Evolutionary conservation across 2,113 vertebrate genomes (phyloP).

Genomic region (Prunella himalayana): DNA sequence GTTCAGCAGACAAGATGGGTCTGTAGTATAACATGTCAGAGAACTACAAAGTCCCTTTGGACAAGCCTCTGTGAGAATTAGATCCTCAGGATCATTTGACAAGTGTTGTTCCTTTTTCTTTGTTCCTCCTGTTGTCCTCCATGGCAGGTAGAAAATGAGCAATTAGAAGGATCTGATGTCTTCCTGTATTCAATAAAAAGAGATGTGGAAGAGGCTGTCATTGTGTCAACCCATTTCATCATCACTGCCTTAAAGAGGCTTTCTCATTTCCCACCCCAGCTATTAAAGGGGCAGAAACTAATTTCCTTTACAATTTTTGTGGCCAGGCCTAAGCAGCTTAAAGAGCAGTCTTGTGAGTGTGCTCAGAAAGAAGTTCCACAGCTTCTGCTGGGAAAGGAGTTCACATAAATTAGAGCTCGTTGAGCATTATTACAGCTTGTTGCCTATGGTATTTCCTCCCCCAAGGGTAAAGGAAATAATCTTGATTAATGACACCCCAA

Average conservation of each 20-base stretch:
- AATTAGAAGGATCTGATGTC: constrained; percentile 67
- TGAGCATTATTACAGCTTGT: constrained; percentile 48
- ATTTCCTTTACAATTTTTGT: not conserved
- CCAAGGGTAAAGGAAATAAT: constrained; percentile 54
- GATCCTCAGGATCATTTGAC: constrained; percentile 51
- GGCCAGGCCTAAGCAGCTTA: not conserved
- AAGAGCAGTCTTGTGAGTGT: not conserved
- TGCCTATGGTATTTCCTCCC: constrained; percentile 56
- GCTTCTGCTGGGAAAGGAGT: not conserved
- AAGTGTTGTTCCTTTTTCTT: constrained; percentile 39
- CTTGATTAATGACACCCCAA: constrained; percentile 55
- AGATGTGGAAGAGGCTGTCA: constrained; percentile 61
- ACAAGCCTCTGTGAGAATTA: constrained; percentile 32
- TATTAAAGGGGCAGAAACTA: constrained; percentile 15
- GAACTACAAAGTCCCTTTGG: constrained; percentile 5
- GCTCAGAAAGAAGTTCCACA: not conserved
- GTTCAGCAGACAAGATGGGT: not conserved
- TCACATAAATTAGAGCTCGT: constrained; percentile 44
- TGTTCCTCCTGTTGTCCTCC: constrained; percentile 54
- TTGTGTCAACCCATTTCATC: constrained; percentile 61
- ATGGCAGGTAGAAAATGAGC: constrained; percentile 64
- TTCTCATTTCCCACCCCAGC: not conserved
- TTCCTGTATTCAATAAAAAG: constrained; percentile 32
- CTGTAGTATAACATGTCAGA: constrained; percentile 43
- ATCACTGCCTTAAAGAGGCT: constrained; percentile 24